Base-by-base conservation (phyloP, 1,140 invertebrate genomes). In the Caerostris extrusa region DNA sequence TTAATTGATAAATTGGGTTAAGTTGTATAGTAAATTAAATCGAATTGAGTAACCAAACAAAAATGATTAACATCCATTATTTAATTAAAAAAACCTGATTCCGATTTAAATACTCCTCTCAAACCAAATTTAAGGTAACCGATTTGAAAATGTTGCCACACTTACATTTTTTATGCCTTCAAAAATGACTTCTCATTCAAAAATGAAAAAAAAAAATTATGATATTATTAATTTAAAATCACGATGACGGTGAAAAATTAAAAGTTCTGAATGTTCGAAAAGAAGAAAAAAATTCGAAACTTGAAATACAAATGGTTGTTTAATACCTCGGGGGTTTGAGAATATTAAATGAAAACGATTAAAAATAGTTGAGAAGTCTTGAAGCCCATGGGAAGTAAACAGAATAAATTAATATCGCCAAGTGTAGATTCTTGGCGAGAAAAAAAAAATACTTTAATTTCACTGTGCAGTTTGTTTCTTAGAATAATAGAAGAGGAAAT, bases 341-440 rank as follows among this genome's bases (percentile, higher is more conserved):
- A 83, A 12, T 83, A 83, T 83, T 83, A 86, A 61, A 60, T n/a
- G 10, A 34, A 34, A 89, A 69, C 34, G 87, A 89, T 89, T 89
- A 89, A 89, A 34, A 89, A 89, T 14, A 17, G 60, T 89, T 50
- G 82, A 89, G 57, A n/a, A 69, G 87, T 71, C 50, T 69, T 64
- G 50, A 89, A 89, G n/a, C 50, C 55, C 64, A 5, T 8, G 53
- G 50, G 61, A 34, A 55, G 17, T 69, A 83, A 83, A 83, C 50
- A 69, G 61, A 89, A 71, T 89, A 71, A 89, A 56, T 89, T 89
- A 71, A 89, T 89, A 89, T 89, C n/a, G 53, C 14, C 8, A 7
- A 89, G 55, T 61, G 87, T 57, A n/a, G 12, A 77, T 77, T 77
- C 14, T 5, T 10, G 7, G 10, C 55, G 17, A 17, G 61, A 71